These are phyloP conservation scores for Xylota sylvarum DNA, from an alignment of 2,888 invertebrate species.

Conservation along the genomic window DNA sequence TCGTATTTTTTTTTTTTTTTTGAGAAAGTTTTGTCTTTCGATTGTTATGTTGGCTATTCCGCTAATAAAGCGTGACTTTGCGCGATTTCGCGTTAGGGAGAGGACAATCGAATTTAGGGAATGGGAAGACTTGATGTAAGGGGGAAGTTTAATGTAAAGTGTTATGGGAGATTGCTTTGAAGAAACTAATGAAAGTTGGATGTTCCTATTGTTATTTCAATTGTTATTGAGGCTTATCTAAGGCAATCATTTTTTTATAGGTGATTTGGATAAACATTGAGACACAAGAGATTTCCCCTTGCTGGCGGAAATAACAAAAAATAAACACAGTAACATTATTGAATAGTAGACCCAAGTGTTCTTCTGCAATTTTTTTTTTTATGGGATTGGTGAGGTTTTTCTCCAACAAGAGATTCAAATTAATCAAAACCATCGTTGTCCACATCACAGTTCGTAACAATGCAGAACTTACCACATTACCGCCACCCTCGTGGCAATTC, in stretches of 20 bases:
- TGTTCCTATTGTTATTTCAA: constrained; percentile 52
- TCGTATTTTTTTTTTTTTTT: constrained; percentile 23
- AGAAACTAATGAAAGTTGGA: constrained; percentile 40
- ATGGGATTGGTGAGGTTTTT: too few relatives aligned
- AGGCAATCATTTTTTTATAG: constrained; percentile 61
- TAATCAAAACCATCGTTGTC: too few relatives aligned
- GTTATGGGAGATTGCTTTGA: constrained; percentile 54
- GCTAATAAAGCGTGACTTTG: constrained; percentile 75
- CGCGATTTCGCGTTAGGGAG: constrained; percentile 44
- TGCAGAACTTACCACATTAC: too few relatives aligned
- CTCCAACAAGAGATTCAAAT: too few relatives aligned
- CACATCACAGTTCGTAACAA: too few relatives aligned
- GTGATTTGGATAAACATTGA: constrained; percentile 1
- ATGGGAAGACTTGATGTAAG: neutral
- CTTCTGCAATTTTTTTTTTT: too few relatives aligned
- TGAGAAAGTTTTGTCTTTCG: constrained; percentile 48
- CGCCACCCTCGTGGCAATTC: too few relatives aligned
- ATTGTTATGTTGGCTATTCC: constrained; percentile 63
- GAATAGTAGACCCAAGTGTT: too few relatives aligned
- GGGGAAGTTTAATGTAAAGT: constrained; percentile 32
- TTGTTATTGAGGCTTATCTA: constrained; percentile 63
- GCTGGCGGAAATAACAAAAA: neutral
- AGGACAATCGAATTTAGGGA: constrained; percentile 13
- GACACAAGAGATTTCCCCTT: neutral
- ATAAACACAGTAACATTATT: too few relatives aligned